Base-by-base conservation (phyloP, 2,797 vertebrate genomes). In the Acrossocheilus fasciatus region DNA sequence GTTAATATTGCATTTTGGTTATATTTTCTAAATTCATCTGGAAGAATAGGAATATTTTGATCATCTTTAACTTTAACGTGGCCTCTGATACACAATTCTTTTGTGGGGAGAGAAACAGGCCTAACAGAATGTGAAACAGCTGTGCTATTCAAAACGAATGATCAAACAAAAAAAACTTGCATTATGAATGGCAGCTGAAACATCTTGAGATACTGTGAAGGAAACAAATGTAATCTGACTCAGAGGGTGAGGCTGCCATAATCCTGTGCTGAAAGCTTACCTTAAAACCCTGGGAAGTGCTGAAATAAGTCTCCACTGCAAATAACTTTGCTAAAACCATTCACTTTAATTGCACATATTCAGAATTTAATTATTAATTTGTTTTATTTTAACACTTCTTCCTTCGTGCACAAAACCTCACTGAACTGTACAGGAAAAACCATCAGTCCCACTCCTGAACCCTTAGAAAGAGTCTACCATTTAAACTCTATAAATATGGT, bases 261-360 rank as follows among this genome's bases (percentile, higher is more conserved):
- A 86, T 81, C 78, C 85, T 64, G 66, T 17, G 77, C 68, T 52
- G 43, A 74, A 86, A 74, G 84, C 78, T 86, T 81, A 81, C 57
- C 78, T 81, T 64, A 66, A 81, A 83, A 80, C 68, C 76, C 39
- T 59, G 20, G 43, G 50, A 68, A 47, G 76, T 64, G 26, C 76
- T 79, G 45, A 41, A 84, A 84, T 68, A 77, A 77, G 23, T 41
- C 83, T 30, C 30, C 23, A 45, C 47, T 69, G 45, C 47, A 76
- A 54, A 52, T 6, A 18, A 36, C n/a, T 54, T 11, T 30, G 9
- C 36, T 54, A 54, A 34, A 76, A 36, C 4, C 52, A 26, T 59
- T 59, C 14, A 10, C 36, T 41, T 4, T 4, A 41, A 26, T 59
- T 39, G 17, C 54, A 59, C 8, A 1, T 8, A 30, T 41, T 41